Conservation (phyloP, 2,797 vertebrate genomes). For the Mastacembelus armatus region DNA sequence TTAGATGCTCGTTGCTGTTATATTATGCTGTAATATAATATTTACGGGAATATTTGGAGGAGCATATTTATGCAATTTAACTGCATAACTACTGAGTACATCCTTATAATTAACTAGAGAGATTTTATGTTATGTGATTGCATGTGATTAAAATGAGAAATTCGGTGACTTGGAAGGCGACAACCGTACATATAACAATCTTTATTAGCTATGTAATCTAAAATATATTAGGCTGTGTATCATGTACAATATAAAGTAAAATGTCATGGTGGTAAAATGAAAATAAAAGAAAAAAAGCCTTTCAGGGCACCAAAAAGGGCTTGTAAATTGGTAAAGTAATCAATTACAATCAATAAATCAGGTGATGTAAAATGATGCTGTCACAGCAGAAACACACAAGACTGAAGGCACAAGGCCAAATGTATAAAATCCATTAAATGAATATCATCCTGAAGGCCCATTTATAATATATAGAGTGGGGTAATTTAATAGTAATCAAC, state of each 20-base stretch:
- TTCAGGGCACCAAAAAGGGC: background rate
- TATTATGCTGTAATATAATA: background rate
- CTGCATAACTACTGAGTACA: slow-evolving; percentile 29
- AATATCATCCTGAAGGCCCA: slow-evolving; percentile 32
- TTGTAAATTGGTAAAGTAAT: slow-evolving; percentile 6
- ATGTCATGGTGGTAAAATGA: background rate
- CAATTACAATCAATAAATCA: slow-evolving; percentile 14
- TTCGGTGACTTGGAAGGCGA: background rate
- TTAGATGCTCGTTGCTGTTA: background rate
- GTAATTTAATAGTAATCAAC: slow-evolving; percentile 53
- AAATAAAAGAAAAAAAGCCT: background rate
- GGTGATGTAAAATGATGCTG: slow-evolving; percentile 23
- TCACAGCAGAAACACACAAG: slow-evolving; percentile 27
- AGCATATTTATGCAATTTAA: slow-evolving; percentile 1
- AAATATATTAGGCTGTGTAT: background rate
- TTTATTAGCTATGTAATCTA: background rate
- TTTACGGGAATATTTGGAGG: slow-evolving; percentile 17
- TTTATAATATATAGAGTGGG: slow-evolving; percentile 40
- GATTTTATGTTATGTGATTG: slow-evolving; percentile 11
- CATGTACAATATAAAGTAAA: background rate
- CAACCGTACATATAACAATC: background rate
- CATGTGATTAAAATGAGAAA: slow-evolving; percentile 4
- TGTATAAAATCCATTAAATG: slow-evolving; percentile 27
- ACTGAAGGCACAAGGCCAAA: slow-evolving; percentile 9
- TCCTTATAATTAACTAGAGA: slow-evolving; percentile 4